Percentiles rank a stretch among this genome's conserved stretches.
These are phyloP conservation scores for Glomeris maerens DNA, from an alignment of 1,140 invertebrate species.

Conservation along the genomic window DNA sequence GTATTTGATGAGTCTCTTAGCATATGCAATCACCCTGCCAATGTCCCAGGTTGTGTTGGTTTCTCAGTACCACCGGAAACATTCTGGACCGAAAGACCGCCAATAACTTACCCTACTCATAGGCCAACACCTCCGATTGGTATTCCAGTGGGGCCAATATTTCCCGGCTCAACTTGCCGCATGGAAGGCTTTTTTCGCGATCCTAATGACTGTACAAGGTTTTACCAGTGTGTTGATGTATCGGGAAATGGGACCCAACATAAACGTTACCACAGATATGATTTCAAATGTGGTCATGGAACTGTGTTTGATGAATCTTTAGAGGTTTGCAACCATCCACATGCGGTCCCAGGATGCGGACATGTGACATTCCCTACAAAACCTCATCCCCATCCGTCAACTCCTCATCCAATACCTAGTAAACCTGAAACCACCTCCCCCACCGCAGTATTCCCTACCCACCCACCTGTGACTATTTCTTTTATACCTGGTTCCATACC, in stretches of 20 bases:
- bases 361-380: too few species aligned
- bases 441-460: too few species aligned
- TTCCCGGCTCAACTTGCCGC: not conserved
- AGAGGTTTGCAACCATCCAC: conserved; percentile 1
- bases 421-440: too few species aligned
- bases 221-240: conserved; percentile 2
- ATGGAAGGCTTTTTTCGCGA: not conserved
- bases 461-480: too few species aligned
- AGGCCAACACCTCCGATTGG: not conserved
- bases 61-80: not conserved
- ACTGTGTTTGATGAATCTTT: conserved; percentile 6
- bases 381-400: too few species aligned
- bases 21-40: conserved; percentile 1
- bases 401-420: too few species aligned
- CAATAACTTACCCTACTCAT: not conserved
- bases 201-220: not conserved
- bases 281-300: not conserved
- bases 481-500: too few species aligned
- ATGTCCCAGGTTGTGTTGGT: not conserved
- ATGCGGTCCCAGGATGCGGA: conserved; percentile 1
- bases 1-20: not conserved
- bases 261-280: not conserved
- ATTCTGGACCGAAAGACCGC: not conserved
- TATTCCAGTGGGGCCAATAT: not conserved
- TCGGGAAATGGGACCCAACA: not conserved